Percentiles rank a stretch among this genome's conserved stretches.
Conservation (phyloP, 2,888 invertebrate genomes). For the Pristionchus entomophagus region DNA sequence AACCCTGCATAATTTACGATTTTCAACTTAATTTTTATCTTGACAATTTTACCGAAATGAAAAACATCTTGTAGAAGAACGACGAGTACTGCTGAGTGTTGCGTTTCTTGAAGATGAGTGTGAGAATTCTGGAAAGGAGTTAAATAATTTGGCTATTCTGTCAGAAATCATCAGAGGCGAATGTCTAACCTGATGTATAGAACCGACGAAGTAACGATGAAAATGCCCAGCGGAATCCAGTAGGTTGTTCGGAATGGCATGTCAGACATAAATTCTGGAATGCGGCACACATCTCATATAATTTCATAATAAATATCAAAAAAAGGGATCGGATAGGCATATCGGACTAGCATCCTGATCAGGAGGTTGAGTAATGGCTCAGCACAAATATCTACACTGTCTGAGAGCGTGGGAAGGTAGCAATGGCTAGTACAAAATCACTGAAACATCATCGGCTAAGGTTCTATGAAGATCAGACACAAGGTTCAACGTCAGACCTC, state of each 20-base stretch:
- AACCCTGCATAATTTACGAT: neutral
- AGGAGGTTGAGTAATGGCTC: neutral
- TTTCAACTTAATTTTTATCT: neutral
- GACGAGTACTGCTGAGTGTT: slow-evolving; percentile 8
- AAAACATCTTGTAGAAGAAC: slow-evolving; percentile 25
- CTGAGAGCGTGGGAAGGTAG: neutral
- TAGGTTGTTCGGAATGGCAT: neutral
- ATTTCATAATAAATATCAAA: too few species aligned
- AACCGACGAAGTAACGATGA: neutral
- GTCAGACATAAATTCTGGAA: neutral
- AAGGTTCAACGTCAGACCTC: too few species aligned
- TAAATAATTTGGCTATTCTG: neutral
- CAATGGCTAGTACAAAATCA: neutral
- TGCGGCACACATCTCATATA: too few species aligned
- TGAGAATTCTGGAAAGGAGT: neutral
- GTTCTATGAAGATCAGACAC: too few species aligned
- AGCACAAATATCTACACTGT: neutral
- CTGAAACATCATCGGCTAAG: too few species aligned
- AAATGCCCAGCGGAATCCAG: neutral
- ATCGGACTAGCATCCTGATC: too few species aligned
- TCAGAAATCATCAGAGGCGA: too few species aligned
- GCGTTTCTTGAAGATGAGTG: neutral
- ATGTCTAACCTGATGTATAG: neutral
- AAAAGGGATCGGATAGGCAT: too few species aligned
- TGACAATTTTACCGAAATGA: neutral